Percentiles rank a stretch among this genome's conserved stretches.
Conservation (phyloP, 1,140 invertebrate species). For the Drosophila obscura region DNA sequence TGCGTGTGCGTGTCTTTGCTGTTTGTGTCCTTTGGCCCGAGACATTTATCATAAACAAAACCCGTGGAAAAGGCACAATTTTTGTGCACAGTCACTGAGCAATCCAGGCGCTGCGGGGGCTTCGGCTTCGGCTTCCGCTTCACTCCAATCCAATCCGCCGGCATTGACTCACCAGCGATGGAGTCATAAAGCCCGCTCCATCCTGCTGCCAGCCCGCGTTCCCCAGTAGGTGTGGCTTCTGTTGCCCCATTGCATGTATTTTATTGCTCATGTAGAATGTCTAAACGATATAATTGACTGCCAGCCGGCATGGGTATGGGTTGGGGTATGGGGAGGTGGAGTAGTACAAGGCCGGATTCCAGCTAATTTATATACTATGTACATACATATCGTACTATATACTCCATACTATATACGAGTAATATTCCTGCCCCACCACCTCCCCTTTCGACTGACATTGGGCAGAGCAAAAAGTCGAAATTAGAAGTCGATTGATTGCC, state of each 20-base stretch:
- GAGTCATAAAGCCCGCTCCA: conserved; percentile 60
- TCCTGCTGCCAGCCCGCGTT: conserved; percentile 8
- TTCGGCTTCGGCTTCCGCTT: neutral
- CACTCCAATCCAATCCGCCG: conserved; percentile 4
- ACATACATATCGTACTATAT: conserved; percentile 11
- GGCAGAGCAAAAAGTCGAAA: conserved; percentile 22
- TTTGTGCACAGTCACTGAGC: conserved; percentile 60
- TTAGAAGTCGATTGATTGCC: conserved; percentile 35
- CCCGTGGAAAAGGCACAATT: conserved; percentile 11
- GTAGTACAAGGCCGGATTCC: conserved; percentile 31
- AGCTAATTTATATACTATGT: conserved; percentile 74
- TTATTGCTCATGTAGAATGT: conserved; percentile 74
- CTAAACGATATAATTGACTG: conserved; percentile 74
- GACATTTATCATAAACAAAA: conserved; percentile 60
- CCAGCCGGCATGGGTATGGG: conserved; percentile 23
- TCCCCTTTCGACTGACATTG: conserved; percentile 36
- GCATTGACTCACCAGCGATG: conserved; percentile 45
- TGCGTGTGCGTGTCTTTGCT: conserved; percentile 2
- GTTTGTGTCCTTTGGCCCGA: conserved; percentile 34
- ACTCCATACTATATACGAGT: neutral
- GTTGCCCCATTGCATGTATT: conserved; percentile 56
- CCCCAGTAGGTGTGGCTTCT: conserved; percentile 44
- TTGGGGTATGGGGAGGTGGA: conserved; percentile 5
- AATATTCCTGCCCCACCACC: neutral
- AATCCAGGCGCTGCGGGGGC: conserved; percentile 26